phyloP scores from a whole-genome alignment of 2,797 vertebrate species.

The Hypotaenidia philippensis region DNA sequence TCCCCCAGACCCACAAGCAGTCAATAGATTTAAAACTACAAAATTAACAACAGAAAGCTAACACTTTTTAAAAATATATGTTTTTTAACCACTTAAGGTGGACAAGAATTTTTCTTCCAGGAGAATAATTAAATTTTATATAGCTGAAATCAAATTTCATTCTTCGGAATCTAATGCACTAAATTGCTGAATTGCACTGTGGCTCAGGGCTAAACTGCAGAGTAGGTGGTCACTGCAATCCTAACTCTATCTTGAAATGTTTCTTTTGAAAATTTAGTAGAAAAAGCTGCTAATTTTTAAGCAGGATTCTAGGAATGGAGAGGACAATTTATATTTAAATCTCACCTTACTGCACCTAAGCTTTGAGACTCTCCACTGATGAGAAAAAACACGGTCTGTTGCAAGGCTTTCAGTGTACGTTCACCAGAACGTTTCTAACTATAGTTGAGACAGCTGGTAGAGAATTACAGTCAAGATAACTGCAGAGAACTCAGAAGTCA shows the following conservation, averaged over 20 bases:
- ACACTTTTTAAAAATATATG: background rate
- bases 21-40: background rate
- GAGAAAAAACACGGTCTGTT: rapidly evolving
- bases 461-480: background rate
- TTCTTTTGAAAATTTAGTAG: background rate
- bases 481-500: background rate
- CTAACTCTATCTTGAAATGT: background rate
- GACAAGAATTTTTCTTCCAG: background rate
- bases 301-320: background rate
- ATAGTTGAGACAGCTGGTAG: background rate
- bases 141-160: background rate
- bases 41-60: background rate
- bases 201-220: background rate
- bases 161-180: background rate
- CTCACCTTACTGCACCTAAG: background rate
- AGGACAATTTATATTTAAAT: background rate
- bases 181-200: background rate
- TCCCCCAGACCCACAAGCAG: background rate
- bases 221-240: background rate
- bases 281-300: background rate
- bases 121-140: background rate
- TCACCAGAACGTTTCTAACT: background rate
- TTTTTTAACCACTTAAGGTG: background rate
- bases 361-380: background rate
- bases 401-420: background rate